These are phyloP conservation scores for Rhagium mordax DNA, from an alignment of 2,888 invertebrate genomes.

Conservation along the genomic window DNA sequence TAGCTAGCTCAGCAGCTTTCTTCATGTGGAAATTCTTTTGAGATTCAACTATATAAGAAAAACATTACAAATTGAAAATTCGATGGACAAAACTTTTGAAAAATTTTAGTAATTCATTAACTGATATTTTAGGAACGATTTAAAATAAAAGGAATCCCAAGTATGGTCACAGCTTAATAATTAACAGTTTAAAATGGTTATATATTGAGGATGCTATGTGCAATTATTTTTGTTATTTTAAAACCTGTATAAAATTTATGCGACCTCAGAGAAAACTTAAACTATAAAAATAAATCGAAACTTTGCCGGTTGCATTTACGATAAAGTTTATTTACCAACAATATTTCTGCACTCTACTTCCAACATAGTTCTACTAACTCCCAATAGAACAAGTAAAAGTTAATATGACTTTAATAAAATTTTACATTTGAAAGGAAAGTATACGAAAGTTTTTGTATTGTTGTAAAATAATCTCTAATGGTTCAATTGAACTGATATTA, in stretches of 20 bases:
- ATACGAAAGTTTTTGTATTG: slow-evolving; percentile 9
- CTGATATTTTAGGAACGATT: no score
- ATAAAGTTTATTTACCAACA: slow-evolving; percentile 37
- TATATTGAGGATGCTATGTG: not conserved
- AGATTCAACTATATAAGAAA: slow-evolving; percentile 80
- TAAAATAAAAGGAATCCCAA: no score
- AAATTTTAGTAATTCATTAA: no score
- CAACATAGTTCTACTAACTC: slow-evolving; percentile 7
- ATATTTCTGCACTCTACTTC: slow-evolving; percentile 25
- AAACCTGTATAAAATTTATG: not conserved
- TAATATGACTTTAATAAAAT: slow-evolving; percentile 34
- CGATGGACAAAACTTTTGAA: no score
- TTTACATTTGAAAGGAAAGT: slow-evolving; percentile 2
- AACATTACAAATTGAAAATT: not conserved
- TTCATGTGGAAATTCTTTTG: slow-evolving; percentile 89
- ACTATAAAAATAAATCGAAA: slow-evolving; percentile 25
- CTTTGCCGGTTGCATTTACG: slow-evolving; percentile 1
- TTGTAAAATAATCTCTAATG: not conserved
- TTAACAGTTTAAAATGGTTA: not conserved
- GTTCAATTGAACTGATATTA: not conserved
- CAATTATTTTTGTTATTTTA: not conserved
- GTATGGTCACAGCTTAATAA: no score
- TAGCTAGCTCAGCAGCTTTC: slow-evolving; percentile 72
- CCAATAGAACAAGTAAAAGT: slow-evolving; percentile 29
- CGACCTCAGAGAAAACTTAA: not conserved